Evolutionary conservation across 2,113 vertebrate genomes (phyloP), one percentile per base, ranked within the genome.

Genomic region (Atractosteus spatula): DNA sequence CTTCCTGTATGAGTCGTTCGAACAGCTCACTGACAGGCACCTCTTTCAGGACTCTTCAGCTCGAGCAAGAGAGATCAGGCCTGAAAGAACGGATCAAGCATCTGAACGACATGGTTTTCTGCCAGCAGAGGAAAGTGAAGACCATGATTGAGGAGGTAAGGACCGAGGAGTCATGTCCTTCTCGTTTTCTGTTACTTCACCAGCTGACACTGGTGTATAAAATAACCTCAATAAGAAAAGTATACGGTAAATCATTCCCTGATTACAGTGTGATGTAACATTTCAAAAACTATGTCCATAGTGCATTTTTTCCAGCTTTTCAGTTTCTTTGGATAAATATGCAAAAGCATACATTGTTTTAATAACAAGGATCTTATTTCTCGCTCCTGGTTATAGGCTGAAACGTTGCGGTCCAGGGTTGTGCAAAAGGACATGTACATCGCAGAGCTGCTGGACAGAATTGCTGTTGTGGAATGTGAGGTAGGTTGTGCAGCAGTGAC

Each of bases 51-150:
- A 92, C 94, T 3, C 90, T 92, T 80, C 87, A 92, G 75, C 79
- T 98, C 85, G 91, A 96, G 79, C 88, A 88, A 62, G 92, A 92
- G n/a, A 88, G 92, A 0, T 88, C 86, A 57, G 93, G 93, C 76
- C 91, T 99, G 65, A 88, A 92, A 2, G 96, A 99, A 74, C 84
- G 97, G 66, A 99, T 99, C 88, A 92, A 91, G 71, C 97, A 99
- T 79, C 87, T 99, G 44, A 97, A 99, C 64, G 96, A 99, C 81
- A 99, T 99, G 97, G 97, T 99, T 67, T 96, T 97, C 79, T 97
- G 95, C 83, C 97, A 99, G 77, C 97, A 99, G 89, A 95, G 96
- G 85, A 99, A 99, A 75, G 95, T 99, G 85, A 99, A 98, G 81
- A 89, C 90, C 83, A 98, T 99, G 97, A 97, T 99, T 7, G 97